Conservation (phyloP, 2,797 vertebrate species). For the Rhinella marina region DNA sequence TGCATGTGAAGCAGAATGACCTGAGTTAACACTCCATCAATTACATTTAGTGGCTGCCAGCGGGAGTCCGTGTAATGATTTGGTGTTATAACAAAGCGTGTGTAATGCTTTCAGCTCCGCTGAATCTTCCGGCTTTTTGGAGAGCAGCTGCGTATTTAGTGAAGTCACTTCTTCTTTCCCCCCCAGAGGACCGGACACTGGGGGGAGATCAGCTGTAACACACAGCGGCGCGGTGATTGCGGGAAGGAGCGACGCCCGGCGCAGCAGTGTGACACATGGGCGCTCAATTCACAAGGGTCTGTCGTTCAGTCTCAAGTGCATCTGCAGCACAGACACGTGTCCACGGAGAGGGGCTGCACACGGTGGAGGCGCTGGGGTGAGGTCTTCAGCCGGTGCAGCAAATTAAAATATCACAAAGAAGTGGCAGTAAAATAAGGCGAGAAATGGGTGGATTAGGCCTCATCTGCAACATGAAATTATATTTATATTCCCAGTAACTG, state of each 20-base stretch:
- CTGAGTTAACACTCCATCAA: slow-evolving; percentile 51
- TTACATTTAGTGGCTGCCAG: slow-evolving; percentile 54
- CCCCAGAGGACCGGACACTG: slow-evolving; percentile 8
- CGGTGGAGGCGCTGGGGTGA: not conserved
- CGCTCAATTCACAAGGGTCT: not conserved
- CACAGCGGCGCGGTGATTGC: not conserved
- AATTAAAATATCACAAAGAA: not conserved
- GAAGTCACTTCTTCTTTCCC: slow-evolving; percentile 33
- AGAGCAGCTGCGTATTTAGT: slow-evolving; percentile 46
- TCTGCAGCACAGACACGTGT: not conserved
- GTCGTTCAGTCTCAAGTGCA: not conserved
- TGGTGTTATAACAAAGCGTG: slow-evolving; percentile 46
- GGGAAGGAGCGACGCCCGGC: slow-evolving; percentile 21
- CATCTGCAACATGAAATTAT: no score
- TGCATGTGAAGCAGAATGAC: slow-evolving; percentile 44
- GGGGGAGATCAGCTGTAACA: slow-evolving; percentile 45
- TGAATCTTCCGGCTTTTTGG: slow-evolving; percentile 42
- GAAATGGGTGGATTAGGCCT: not conserved
- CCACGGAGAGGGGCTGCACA: not conserved
- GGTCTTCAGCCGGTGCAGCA: not conserved
- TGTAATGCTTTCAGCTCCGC: slow-evolving; percentile 50
- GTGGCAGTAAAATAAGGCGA: not conserved
- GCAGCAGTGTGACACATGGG: slow-evolving; percentile 31
- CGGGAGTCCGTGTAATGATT: slow-evolving; percentile 42
- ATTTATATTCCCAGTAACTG: no score